Evolutionary conservation across 2,888 invertebrate species (phyloP), one percentile per base, ranked within the genome.

Genomic region (Mongoloraphidia duomilia): DNA sequence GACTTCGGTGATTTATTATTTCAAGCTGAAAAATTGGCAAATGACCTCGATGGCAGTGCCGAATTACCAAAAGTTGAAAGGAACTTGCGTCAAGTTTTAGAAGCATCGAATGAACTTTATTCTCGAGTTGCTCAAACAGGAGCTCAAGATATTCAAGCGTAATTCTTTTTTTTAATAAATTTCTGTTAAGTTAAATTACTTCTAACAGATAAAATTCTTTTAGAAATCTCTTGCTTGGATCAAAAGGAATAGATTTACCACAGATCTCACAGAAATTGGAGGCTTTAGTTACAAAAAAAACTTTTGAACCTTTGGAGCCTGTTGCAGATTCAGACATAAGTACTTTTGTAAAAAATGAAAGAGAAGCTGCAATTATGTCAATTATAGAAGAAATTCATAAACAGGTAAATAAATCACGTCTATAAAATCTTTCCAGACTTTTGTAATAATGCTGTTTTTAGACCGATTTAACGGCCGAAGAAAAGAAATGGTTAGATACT

Each of bases 141-240:
- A 53, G 82, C 89, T 34, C 86, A 89, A 60, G 92, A 94, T 66
- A 85, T 91, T 54, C 91, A 93, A 73, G 94, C 94, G 93, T 90
- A 75, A 40, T 47, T 48, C 41, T 49, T 34, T 51, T 46, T 43
- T 42, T 38, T 46, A 5, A 44, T 38, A 8, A 4, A 38, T 13
- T 1, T 38, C 8, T 38, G 9, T 35, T 13, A 42, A 17, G 12
- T 44, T 9, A 34, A 35, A 34, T 9, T 35, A 35, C 9, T 36
- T 35, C 13, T 34, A 13, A n/a, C 9, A 35, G 9, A 44, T 13
- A 35, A 35, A 10, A 44, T 13, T 51, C 46, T 61, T 69, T 10
- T 64, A 93, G 93, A 0, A 90, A 94, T 58, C 77, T 94, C 40
- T 68, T 96, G 49, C 75, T 96, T 56, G 94, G 94, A 1, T 86